Percentiles rank a stretch among this genome's conserved stretches.
phyloP scores from a whole-genome alignment of 1,140 invertebrate species.

The Phthorimaea operculella region DNA sequence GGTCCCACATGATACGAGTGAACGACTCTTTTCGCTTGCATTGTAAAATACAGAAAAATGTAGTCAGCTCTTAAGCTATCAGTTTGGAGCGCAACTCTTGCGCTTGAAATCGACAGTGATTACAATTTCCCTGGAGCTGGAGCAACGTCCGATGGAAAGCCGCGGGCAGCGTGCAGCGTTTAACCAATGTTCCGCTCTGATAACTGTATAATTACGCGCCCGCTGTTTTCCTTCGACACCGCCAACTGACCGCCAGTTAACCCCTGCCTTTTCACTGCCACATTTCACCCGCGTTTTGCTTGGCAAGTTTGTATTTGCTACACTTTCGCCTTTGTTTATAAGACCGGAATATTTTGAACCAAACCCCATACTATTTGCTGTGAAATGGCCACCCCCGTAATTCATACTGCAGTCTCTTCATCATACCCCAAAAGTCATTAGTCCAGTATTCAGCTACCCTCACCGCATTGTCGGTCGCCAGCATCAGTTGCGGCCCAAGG shows the following conservation, averaged over 20 bases:
- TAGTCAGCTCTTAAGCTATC: constrained; percentile 24
- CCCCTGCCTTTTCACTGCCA: constrained; percentile 50
- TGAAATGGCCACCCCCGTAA: too few species aligned
- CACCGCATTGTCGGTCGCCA: too few species aligned
- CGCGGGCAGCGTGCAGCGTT: constrained; percentile 29
- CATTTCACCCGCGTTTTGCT: constrained; percentile 44
- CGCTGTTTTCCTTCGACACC: constrained; percentile 50
- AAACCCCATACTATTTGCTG: too few species aligned
- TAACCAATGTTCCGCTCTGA: constrained; percentile 65
- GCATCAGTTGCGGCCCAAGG: too few species aligned
- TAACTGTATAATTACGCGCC: constrained; percentile 63
- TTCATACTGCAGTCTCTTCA: too few species aligned
- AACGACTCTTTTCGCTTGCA: too few species aligned
- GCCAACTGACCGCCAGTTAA: constrained; percentile 43
- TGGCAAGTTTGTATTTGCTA: constrained; percentile 37
- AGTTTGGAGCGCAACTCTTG: constrained; percentile 45
- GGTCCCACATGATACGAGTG: too few species aligned
- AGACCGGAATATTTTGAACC: too few species aligned
- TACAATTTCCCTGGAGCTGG: constrained; percentile 62
- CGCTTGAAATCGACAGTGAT: constrained; percentile 66
- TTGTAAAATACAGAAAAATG: constrained; percentile 8
- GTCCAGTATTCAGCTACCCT: too few species aligned
- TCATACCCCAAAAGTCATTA: too few species aligned
- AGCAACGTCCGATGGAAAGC: constrained; percentile 65
- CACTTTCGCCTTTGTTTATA: constrained; percentile 47